Conservation (phyloP, 2,113 vertebrate species). For the Opisthocomus hoazin region DNA sequence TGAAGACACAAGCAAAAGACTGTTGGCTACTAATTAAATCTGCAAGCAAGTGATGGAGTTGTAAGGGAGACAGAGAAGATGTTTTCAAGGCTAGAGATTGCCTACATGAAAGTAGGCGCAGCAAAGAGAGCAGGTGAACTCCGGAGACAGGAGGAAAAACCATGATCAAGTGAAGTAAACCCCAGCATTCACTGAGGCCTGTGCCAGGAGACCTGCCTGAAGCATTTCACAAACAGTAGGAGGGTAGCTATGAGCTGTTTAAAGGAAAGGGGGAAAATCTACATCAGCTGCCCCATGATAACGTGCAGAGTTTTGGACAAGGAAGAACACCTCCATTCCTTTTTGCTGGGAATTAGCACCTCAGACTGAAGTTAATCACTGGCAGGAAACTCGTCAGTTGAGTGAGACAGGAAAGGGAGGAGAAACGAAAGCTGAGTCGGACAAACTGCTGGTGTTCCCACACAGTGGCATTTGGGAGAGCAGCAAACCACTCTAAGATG, state of each 20-base stretch:
- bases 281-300: neutral
- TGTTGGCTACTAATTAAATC: neutral
- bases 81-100: neutral
- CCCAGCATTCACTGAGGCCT: too few relatives aligned
- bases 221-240: neutral
- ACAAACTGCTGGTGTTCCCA: neutral
- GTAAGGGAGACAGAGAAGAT: neutral
- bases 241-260: neutral
- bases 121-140: neutral
- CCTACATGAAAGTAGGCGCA: neutral
- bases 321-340: neutral
- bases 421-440: neutral
- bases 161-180: neutral
- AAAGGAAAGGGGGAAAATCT: neutral
- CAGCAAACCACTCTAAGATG: neutral
- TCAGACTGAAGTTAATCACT: neutral
- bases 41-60: neutral
- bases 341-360: neutral
- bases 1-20: neutral
- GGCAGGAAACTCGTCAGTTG: neutral
- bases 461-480: neutral
- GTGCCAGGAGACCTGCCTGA: neutral
- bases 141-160: neutral
- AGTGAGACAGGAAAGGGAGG: neutral
- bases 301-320: neutral